phyloP scores from a whole-genome alignment of 2,888 invertebrate genomes.

The Athripsodes cinereus region DNA sequence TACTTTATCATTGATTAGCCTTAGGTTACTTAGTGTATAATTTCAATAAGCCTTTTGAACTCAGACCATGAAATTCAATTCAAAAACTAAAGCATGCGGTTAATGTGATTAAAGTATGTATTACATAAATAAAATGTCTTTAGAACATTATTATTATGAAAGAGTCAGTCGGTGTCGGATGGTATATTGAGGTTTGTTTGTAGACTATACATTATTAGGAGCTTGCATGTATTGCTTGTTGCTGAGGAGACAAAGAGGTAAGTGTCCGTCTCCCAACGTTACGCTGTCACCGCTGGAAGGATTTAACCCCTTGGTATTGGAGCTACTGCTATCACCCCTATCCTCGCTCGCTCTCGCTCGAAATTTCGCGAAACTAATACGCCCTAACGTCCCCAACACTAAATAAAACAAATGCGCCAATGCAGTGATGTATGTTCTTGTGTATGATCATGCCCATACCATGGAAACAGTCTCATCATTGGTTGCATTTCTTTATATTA shows the following conservation, averaged over 20 bases:
- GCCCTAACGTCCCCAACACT: not conserved
- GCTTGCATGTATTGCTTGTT: constrained; percentile 22
- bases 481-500: not conserved
- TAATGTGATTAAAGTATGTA: no score
- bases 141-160: no score
- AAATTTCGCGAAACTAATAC: not conserved
- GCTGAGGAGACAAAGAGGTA: constrained; percentile 24
- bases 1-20: no score
- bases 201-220: no score
- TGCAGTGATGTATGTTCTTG: not conserved
- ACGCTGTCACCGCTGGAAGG: constrained; percentile 8
- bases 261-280: constrained; percentile 24
- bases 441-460: constrained; percentile 24
- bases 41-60: no score
- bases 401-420: not conserved
- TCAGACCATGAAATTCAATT: no score
- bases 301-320: not conserved
- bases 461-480: not conserved
- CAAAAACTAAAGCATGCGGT: no score
- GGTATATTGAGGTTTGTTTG: not conserved
- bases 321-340: not conserved
- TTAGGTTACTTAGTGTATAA: no score
- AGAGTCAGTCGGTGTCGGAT: no score
- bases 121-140: no score
- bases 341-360: not conserved